Conservation (phyloP, 2,888 invertebrate genomes). For the Tyria jacobaeae region DNA sequence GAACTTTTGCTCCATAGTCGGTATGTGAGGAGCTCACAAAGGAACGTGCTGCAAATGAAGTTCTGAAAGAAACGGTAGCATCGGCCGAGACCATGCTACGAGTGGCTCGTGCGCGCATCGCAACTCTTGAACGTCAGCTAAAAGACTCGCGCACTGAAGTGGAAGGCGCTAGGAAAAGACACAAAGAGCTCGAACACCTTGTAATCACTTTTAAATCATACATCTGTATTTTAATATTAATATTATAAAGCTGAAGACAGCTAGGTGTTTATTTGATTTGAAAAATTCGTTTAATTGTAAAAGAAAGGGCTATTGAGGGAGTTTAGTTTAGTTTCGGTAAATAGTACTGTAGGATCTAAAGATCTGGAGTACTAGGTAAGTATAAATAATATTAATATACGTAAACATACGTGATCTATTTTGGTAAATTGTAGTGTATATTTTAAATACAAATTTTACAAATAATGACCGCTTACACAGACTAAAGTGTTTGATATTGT, state of each 20-base stretch:
- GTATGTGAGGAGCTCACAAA: constrained; percentile 65
- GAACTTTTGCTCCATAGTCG: constrained; percentile 3
- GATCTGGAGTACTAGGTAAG: neutral
- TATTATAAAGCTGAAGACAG: constrained; percentile 2
- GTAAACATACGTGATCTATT: neutral
- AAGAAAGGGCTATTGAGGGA: too few species aligned
- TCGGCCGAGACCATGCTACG: constrained; percentile 78
- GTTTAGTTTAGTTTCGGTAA: too few species aligned
- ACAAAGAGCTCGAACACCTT: constrained; percentile 78
- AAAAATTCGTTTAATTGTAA: too few species aligned
- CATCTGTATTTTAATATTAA: neutral
- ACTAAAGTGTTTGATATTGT: neutral
- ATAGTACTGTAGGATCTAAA: too few species aligned
- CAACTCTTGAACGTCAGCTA: constrained; percentile 72
- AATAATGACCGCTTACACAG: too few species aligned
- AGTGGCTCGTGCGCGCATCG: constrained; percentile 73
- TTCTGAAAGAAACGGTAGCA: constrained; percentile 72
- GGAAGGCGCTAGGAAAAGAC: constrained; percentile 69
- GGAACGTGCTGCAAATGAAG: constrained; percentile 72
- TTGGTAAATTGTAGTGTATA: neutral
- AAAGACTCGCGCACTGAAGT: constrained; percentile 71
- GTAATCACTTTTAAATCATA: constrained; percentile 65
- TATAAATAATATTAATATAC: too few species aligned
- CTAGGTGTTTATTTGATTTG: neutral
- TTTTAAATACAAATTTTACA: too few species aligned